A percentile compares a stretch with the other conserved stretches of the same genome.
These are phyloP conservation scores for Vulpes ferrilata DNA, from an alignment of 2,113 vertebrate species.

Conservation along the genomic window DNA sequence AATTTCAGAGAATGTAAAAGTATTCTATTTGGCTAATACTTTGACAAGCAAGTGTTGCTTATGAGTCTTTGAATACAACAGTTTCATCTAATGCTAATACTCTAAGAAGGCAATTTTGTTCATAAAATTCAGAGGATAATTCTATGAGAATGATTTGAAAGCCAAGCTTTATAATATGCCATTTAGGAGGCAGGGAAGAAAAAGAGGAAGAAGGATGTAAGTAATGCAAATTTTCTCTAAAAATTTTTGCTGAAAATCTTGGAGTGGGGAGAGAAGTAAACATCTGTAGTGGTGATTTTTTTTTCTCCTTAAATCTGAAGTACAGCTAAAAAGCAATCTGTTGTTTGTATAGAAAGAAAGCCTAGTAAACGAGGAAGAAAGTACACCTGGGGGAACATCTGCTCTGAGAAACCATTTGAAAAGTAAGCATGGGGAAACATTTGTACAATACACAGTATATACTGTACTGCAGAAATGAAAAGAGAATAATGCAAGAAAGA, in stretches of 20 bases:
- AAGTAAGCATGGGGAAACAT: slow-evolving; percentile 79
- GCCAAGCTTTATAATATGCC: not conserved
- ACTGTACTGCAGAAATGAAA: slow-evolving; percentile 35
- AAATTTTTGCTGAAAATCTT: slow-evolving; percentile 52
- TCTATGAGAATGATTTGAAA: not conserved
- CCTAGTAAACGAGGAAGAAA: slow-evolving; percentile 81
- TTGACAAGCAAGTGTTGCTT: not conserved
- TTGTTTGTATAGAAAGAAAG: slow-evolving; percentile 84
- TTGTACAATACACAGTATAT: slow-evolving; percentile 68
- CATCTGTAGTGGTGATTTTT: slow-evolving; percentile 76
- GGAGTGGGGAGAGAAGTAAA: slow-evolving; percentile 59
- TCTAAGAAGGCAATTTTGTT: not conserved
- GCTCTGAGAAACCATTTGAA: slow-evolving; percentile 81
- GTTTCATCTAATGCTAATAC: not conserved
- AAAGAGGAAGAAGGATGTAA: not conserved
- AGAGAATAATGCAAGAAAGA: slow-evolving; percentile 35
- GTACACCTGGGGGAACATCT: slow-evolving; percentile 81
- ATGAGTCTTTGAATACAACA: not conserved
- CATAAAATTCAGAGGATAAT: not conserved
- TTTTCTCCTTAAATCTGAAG: slow-evolving; percentile 80
- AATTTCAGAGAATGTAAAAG: not conserved
- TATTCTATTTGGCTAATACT: slow-evolving; percentile 13
- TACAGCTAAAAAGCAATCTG: slow-evolving; percentile 86
- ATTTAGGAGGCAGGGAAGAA: slow-evolving; percentile 27
- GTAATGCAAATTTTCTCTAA: slow-evolving; percentile 5